A percentile compares a stretch with the other conserved stretches of the same genome.
phyloP scores from a whole-genome alignment of 2,797 vertebrate genomes.

The Potorous gilbertii region DNA sequence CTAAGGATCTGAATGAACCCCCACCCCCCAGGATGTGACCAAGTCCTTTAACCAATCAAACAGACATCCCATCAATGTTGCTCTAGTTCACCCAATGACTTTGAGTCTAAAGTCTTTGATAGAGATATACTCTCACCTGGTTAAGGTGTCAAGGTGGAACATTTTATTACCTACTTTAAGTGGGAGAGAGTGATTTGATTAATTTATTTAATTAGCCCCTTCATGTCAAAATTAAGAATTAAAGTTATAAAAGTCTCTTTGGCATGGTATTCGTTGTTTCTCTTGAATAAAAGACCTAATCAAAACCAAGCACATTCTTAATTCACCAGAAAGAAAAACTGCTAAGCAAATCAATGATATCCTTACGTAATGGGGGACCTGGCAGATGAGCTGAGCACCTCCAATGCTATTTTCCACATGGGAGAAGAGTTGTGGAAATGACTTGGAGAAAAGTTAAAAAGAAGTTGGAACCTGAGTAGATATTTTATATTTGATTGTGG shows the following conservation, averaged over 20 bases:
- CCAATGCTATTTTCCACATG: neutral
- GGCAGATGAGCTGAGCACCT: neutral
- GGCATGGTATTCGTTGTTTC: neutral
- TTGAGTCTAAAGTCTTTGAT: too few relatives aligned
- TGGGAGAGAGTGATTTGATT: too few relatives aligned
- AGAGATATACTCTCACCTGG: too few relatives aligned
- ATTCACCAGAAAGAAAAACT: neutral
- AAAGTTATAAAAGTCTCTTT: neutral
- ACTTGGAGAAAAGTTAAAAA: neutral
- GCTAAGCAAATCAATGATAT: neutral
- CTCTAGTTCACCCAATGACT: too few relatives aligned
- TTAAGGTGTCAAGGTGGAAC: too few relatives aligned
- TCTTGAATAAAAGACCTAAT: neutral
- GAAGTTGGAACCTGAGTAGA: neutral
- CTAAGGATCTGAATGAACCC: too few relatives aligned
- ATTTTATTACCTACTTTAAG: too few relatives aligned
- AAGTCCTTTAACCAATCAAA: too few relatives aligned
- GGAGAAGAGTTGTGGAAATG: neutral
- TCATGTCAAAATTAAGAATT: neutral
- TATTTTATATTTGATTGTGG: neutral
- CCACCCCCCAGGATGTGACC: too few relatives aligned
- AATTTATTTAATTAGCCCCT: neutral
- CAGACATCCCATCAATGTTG: too few relatives aligned
- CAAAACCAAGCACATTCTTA: neutral
- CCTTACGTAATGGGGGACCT: neutral